Conservation (phyloP, 2,888 invertebrate genomes). For the Plusia festucae region DNA sequence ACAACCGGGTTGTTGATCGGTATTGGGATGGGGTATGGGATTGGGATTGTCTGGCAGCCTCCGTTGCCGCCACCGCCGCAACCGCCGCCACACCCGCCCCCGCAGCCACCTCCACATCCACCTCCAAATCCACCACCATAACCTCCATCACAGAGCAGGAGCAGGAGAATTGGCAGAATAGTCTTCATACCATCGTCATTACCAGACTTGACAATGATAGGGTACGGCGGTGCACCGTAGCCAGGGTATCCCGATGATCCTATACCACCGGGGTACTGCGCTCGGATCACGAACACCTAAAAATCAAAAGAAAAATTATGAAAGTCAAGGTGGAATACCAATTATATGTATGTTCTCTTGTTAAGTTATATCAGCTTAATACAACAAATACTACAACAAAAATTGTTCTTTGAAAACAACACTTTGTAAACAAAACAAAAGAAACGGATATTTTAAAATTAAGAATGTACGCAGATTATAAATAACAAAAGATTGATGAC, state of each 20-base stretch:
- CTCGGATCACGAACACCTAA: constrained; percentile 65
- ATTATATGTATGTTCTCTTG: background rate
- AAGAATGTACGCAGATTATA: constrained; percentile 6
- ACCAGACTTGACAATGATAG: constrained; percentile 66
- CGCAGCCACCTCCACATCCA: constrained; percentile 54
- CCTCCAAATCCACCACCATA: constrained; percentile 50
- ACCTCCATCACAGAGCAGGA: constrained; percentile 61
- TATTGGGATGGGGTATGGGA: constrained; percentile 72
- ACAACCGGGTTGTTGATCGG: constrained; percentile 64
- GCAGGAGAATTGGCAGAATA: constrained; percentile 70
- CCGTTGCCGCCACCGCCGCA: constrained; percentile 51
- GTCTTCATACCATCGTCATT: constrained; percentile 63
- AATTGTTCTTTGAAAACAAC: background rate
- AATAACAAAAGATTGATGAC: constrained; percentile 2
- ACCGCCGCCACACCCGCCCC: constrained; percentile 50
- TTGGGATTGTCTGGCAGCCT: constrained; percentile 61
- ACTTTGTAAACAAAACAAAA: background rate
- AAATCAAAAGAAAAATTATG: constrained; percentile 11
- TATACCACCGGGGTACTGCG: constrained; percentile 60
- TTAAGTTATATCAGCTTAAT: background rate
- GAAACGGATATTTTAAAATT: constrained; percentile 1
- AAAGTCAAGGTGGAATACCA: no score
- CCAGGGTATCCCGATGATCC: constrained; percentile 55
- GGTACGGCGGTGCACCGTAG: constrained; percentile 62
- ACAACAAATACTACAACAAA: background rate